These are phyloP conservation scores for Drosophila rufa DNA, from an alignment of 1,140 invertebrate genomes.

Conservation along the genomic window DNA sequence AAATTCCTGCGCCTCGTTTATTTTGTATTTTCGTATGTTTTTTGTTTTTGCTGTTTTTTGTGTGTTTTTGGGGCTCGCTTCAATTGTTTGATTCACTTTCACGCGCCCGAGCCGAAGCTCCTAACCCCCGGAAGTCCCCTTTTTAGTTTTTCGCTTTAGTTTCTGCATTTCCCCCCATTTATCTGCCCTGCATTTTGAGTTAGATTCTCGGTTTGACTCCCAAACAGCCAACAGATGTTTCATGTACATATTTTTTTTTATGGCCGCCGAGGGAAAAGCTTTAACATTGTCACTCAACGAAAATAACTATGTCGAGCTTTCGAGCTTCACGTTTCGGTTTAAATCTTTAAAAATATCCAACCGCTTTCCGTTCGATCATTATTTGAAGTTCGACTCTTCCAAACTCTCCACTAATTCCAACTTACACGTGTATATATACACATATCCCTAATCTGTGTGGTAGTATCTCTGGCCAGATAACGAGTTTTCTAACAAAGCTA, in stretches of 20 bases:
- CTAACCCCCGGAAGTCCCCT: conserved; percentile 2
- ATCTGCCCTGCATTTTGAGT: conserved; percentile 5
- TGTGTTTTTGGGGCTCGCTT: conserved; percentile 4
- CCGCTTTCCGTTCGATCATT: neutral
- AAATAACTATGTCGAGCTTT: conserved; percentile 21
- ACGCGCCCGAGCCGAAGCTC: neutral
- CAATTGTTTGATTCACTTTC: conserved; percentile 42
- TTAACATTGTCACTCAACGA: neutral
- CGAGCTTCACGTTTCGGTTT: conserved; percentile 20
- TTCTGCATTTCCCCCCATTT: neutral
- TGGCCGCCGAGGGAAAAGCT: conserved; percentile 29
- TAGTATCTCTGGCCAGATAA: conserved; percentile 9
- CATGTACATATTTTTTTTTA: conserved; percentile 23
- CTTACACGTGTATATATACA: neutral
- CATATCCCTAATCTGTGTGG: neutral
- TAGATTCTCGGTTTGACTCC: conserved; percentile 17
- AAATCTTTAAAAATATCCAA: conserved; percentile 16
- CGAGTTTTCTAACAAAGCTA: neutral
- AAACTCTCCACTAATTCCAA: no score
- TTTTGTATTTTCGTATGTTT: conserved; percentile 20
- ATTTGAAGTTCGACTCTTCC: conserved; percentile 1
- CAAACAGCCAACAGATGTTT: conserved; percentile 20
- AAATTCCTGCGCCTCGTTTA: conserved; percentile 25
- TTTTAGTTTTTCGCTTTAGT: neutral
- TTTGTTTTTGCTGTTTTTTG: conserved; percentile 11